Evolutionary conservation across 1,140 invertebrate species (phyloP).

Genomic region (Zaprionus africanus): DNA sequence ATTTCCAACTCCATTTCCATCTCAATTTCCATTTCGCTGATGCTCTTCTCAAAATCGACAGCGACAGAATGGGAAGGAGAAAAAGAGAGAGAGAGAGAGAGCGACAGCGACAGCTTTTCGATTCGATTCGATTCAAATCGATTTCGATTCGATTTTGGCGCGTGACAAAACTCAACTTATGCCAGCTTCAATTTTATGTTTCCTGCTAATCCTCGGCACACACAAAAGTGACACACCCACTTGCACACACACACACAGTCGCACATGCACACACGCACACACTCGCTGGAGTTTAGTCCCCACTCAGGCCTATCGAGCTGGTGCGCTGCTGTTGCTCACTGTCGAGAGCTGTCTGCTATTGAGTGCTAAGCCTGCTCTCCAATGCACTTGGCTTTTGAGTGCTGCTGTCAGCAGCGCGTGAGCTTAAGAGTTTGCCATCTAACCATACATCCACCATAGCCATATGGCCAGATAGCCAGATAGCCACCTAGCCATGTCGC

Average conservation of each 20-base stretch:
- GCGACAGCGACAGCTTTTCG: constrained; percentile 25
- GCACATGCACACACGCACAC: not conserved
- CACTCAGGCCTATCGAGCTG: constrained; percentile 20
- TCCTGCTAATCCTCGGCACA: constrained; percentile 58
- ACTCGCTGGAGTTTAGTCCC: not conserved
- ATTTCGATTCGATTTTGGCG: constrained; percentile 50
- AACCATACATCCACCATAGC: constrained; percentile 33
- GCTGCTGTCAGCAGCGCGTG: constrained; percentile 57
- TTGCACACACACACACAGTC: constrained; percentile 3
- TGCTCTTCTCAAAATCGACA: constrained; percentile 4
- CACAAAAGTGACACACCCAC: constrained; percentile 25
- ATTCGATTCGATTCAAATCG: constrained; percentile 31
- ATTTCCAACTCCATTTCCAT: constrained; percentile 33
- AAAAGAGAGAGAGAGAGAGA: no score
- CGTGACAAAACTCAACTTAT: constrained; percentile 80
- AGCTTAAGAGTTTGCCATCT: constrained; percentile 29
- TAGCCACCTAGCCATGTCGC: constrained; percentile 1
- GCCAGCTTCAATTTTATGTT: constrained; percentile 61
- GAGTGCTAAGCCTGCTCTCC: constrained; percentile 57
- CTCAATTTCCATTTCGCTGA: constrained; percentile 38
- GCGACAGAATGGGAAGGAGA: not conserved
- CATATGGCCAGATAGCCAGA: not conserved
- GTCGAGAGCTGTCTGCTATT: constrained; percentile 32
- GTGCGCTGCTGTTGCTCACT: constrained; percentile 8
- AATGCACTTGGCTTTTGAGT: constrained; percentile 53